A percentile compares a stretch with the other conserved stretches of the same genome.
Conservation (phyloP, 35 echinoderm and acorn worm genomes). For the Antedon bifida region DNA sequence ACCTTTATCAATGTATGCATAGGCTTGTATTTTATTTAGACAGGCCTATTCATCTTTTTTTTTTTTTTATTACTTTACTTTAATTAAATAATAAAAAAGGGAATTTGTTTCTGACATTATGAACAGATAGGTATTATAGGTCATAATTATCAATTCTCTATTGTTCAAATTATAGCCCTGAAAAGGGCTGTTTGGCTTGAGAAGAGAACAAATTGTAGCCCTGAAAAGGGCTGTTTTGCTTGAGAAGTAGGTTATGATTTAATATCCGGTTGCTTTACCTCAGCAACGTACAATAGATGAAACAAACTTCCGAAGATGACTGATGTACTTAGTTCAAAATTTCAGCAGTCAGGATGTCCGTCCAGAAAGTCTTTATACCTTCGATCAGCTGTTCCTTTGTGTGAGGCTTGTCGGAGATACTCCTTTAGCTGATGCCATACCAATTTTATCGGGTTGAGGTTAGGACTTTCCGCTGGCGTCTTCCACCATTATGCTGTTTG, state of each 20-base stretch:
- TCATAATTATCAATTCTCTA: too few relatives aligned
- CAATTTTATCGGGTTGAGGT: conserved; percentile 1
- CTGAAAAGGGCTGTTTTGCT: background rate
- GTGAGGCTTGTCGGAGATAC: background rate
- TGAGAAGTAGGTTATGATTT: background rate
- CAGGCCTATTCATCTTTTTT: too few relatives aligned
- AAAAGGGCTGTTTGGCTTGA: too few relatives aligned
- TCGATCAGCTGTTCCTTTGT: conserved; percentile 4
- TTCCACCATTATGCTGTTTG: too few relatives aligned
- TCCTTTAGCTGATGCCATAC: background rate
- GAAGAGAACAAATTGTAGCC: background rate
- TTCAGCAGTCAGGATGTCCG: background rate
- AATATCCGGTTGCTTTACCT: background rate
- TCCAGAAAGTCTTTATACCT: conserved; percentile 1
- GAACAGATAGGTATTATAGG: too few relatives aligned
- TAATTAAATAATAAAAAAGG: too few relatives aligned
- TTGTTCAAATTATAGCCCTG: too few relatives aligned
- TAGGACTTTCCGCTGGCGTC: too few relatives aligned
- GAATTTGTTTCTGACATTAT: too few relatives aligned
- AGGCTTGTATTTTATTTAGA: too few relatives aligned
- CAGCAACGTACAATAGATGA: background rate
- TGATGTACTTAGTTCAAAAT: background rate
- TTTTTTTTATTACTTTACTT: too few relatives aligned
- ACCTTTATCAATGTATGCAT: too few relatives aligned
- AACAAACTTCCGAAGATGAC: background rate